Evolutionary conservation across 1,140 invertebrate genomes (phyloP).

Genomic region (Drosophila pectinifera): DNA sequence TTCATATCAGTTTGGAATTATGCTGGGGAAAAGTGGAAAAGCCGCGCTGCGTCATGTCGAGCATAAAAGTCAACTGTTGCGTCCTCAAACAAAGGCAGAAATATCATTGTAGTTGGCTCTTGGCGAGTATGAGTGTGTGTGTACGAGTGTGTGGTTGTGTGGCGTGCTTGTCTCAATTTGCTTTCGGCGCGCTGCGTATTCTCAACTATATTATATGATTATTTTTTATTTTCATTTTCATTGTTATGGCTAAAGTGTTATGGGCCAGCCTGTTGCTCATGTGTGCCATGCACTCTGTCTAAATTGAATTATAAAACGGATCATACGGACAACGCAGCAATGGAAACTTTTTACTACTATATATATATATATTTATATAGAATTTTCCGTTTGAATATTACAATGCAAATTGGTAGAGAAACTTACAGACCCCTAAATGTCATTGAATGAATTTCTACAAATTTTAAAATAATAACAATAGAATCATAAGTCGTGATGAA

Average conservation of each 20-base stretch:
- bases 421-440: too few relatives aligned
- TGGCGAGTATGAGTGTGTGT: conserved; percentile 1
- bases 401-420: too few relatives aligned
- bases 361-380: not conserved
- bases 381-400: too few relatives aligned
- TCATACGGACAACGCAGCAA: not conserved
- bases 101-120: conserved; percentile 24
- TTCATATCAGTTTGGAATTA: conserved; percentile 64
- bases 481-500: too few relatives aligned
- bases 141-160: conserved; percentile 5
- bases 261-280: conserved; percentile 71
- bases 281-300: conserved; percentile 24
- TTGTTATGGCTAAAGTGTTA: conserved; percentile 73
- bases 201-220: conserved; percentile 75
- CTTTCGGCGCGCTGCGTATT: conserved; percentile 57
- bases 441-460: not conserved
- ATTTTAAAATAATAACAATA: too few relatives aligned
- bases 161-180: conserved; percentile 62
- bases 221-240: conserved; percentile 78
- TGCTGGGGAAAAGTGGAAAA: conserved; percentile 38
- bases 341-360: not conserved
- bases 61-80: conserved; percentile 80
- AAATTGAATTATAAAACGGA: conserved; percentile 74
- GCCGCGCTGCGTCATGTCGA: conserved; percentile 55
- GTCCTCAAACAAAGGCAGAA: conserved; percentile 25